Evolutionary conservation across 2,888 invertebrate genomes (phyloP).

Genomic region (Proisotoma minuta): DNA sequence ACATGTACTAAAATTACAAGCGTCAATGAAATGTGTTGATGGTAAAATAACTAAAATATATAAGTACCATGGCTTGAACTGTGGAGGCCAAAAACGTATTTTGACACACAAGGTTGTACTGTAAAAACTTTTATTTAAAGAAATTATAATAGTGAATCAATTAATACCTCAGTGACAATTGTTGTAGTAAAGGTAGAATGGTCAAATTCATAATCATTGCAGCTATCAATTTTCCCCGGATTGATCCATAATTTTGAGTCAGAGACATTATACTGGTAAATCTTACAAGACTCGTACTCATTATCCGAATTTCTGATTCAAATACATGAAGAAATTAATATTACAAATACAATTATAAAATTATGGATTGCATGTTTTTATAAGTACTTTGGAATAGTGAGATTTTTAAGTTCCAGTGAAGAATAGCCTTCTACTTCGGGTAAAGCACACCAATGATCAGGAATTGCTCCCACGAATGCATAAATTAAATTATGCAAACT

Average conservation of each 20-base stretch:
- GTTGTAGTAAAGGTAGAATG: conserved; percentile 40
- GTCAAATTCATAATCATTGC: conserved; percentile 36
- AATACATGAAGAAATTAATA: neutral
- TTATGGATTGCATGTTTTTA: no score
- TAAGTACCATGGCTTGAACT: conserved; percentile 27
- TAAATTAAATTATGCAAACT: conserved; percentile 21
- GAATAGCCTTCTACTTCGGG: conserved; percentile 20
- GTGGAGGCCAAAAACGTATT: conserved; percentile 28
- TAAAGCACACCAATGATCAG: conserved; percentile 32
- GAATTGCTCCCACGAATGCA: conserved; percentile 41
- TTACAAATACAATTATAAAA: neutral
- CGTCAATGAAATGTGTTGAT: neutral
- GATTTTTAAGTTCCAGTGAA: conserved; percentile 24
- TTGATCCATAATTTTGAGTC: conserved; percentile 12
- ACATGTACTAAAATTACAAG: conserved; percentile 31
- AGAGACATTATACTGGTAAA: conserved; percentile 9
- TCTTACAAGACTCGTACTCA: conserved; percentile 19
- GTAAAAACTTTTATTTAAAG: neutral
- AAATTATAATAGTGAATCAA: neutral
- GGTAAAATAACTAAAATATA: neutral
- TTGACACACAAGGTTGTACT: conserved; percentile 37
- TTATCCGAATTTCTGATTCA: conserved; percentile 12
- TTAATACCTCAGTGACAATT: conserved; percentile 26
- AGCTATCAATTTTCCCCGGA: conserved; percentile 1
- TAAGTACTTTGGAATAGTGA: conserved; percentile 28